A percentile compares a stretch with the other conserved stretches of the same genome.
phyloP scores from a whole-genome alignment of 2,113 vertebrate genomes.

The Azemiops feae region DNA sequence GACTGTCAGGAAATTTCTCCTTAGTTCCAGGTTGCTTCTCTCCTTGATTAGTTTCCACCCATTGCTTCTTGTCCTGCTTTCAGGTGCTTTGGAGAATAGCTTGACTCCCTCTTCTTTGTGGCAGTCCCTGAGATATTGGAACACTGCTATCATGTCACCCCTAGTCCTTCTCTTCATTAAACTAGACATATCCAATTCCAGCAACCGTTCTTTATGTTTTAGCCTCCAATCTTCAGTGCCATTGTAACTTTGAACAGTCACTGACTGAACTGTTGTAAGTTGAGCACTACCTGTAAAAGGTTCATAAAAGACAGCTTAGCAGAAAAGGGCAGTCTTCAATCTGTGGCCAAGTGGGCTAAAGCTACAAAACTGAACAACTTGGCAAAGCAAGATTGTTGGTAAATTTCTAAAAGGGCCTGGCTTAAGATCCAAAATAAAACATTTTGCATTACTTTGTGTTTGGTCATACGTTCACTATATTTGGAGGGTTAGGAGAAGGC shows the following conservation, averaged over 20 bases:
- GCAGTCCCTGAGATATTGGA: too few relatives aligned
- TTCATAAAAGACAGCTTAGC: not conserved
- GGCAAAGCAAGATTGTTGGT: not conserved
- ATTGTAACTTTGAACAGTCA: not conserved
- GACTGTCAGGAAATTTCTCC: too few relatives aligned
- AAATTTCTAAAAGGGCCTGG: not conserved
- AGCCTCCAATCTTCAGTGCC: not conserved
- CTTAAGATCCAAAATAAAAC: not conserved
- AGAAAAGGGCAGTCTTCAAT: not conserved
- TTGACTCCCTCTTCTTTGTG: too few relatives aligned
- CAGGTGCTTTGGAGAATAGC: too few relatives aligned
- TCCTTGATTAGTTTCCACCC: too few relatives aligned
- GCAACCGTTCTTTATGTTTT: too few relatives aligned
- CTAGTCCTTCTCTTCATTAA: too few relatives aligned
- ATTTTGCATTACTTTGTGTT: not conserved
- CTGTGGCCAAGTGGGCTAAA: not conserved
- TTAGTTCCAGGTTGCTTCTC: too few relatives aligned
- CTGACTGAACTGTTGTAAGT: not conserved
- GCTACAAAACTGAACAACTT: not conserved
- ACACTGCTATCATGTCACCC: too few relatives aligned
- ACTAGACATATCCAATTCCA: too few relatives aligned
- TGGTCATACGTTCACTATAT: not conserved
- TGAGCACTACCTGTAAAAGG: not conserved
- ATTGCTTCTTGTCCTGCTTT: too few relatives aligned
- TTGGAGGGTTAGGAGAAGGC: not conserved